These are phyloP conservation scores for Drosophila ercepeae DNA, from an alignment of 1,140 invertebrate genomes.

Conservation along the genomic window DNA sequence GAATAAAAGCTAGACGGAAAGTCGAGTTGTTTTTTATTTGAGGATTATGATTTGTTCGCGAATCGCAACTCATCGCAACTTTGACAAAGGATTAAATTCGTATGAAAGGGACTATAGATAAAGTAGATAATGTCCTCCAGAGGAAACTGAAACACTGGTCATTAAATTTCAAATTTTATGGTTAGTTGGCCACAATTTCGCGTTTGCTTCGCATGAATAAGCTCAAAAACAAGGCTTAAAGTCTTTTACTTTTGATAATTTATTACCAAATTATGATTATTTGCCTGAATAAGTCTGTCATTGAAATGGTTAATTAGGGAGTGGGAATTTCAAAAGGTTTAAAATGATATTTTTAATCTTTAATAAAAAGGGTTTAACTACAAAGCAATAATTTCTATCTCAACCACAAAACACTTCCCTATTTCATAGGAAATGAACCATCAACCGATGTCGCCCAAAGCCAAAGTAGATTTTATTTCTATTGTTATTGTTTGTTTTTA, in stretches of 20 bases:
- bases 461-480: slow-evolving; percentile 55
- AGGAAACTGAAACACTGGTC: not conserved
- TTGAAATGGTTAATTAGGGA: not conserved
- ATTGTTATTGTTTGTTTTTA: slow-evolving; percentile 43
- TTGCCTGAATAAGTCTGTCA: not conserved
- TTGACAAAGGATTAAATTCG: slow-evolving; percentile 8
- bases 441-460: slow-evolving; percentile 25
- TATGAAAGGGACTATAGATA: slow-evolving; percentile 6
- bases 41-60: slow-evolving; percentile 22
- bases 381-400: slow-evolving; percentile 10
- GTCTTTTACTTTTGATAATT: not conserved
- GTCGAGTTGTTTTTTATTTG: slow-evolving; percentile 9
- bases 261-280: not conserved
- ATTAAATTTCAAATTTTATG: not conserved
- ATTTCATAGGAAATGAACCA: slow-evolving; percentile 18
- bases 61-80: too few relatives aligned
- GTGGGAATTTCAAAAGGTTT: too few relatives aligned
- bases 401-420: slow-evolving; percentile 1
- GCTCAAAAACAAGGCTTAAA: too few relatives aligned
- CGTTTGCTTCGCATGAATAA: too few relatives aligned
- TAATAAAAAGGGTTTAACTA: slow-evolving; percentile 1
- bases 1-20: slow-evolving; percentile 10
- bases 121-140: too few relatives aligned
- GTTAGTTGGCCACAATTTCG: not conserved
- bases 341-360: too few relatives aligned